Evolutionary conservation across 2,888 invertebrate species (phyloP).

Genomic region (Agrotis puta): DNA sequence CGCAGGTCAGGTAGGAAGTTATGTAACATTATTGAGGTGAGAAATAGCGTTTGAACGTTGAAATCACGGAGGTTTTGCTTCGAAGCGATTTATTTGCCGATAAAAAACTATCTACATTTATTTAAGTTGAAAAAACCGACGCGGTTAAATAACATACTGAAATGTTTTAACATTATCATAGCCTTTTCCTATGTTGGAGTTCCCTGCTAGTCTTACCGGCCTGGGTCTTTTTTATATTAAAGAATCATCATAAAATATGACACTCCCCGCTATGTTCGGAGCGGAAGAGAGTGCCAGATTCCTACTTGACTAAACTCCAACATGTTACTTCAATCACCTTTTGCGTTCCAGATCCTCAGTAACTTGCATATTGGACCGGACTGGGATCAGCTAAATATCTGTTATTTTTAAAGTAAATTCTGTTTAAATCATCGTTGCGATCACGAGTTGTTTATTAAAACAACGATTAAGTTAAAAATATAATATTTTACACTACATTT

Average conservation of each 20-base stretch:
- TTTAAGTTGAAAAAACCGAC: constrained; percentile 8
- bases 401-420: neutral
- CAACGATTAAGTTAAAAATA: neutral
- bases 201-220: neutral
- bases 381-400: too few relatives aligned
- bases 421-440: too few relatives aligned
- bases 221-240: too few relatives aligned
- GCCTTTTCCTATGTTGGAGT: neutral
- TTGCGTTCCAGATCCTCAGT: too few relatives aligned
- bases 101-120: neutral
- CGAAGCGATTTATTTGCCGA: neutral
- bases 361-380: too few relatives aligned
- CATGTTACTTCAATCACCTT: too few relatives aligned
- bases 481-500: constrained; percentile 35
- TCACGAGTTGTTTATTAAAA: too few relatives aligned
- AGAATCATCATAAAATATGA: too few relatives aligned
- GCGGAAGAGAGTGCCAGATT: too few relatives aligned
- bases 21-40: constrained; percentile 1
- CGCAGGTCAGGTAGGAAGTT: neutral
- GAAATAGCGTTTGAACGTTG: neutral
- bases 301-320: too few relatives aligned
- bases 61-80: neutral
- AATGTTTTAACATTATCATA: neutral
- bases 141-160: too few relatives aligned
- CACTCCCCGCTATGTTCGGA: too few relatives aligned